These are phyloP conservation scores for Drosophila nebulosa DNA, from an alignment of 1,140 invertebrate genomes.

Conservation along the genomic window DNA sequence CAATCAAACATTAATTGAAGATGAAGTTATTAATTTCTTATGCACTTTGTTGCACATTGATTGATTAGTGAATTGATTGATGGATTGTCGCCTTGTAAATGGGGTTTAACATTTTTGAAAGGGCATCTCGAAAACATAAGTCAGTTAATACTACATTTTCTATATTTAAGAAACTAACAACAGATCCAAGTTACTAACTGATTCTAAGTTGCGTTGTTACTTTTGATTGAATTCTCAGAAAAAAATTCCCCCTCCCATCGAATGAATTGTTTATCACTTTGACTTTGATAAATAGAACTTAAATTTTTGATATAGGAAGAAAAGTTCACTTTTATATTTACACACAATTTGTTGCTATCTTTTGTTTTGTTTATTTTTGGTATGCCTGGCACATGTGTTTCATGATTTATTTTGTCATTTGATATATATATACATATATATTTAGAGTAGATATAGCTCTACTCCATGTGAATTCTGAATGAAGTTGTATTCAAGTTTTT, in stretches of 20 bases:
- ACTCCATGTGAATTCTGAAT: conserved; percentile 19
- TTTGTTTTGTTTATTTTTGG: not conserved
- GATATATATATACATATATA: conserved; percentile 21
- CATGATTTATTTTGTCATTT: not conserved
- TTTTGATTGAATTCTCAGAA: conserved; percentile 8
- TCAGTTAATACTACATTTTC: not conserved
- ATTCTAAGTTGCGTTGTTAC: conserved; percentile 11
- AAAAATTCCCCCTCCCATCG: not conserved
- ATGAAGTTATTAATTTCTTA: conserved; percentile 48
- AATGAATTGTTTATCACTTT: not conserved
- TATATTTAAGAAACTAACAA: too few species aligned
- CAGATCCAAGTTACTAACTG: not conserved
- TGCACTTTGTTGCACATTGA: conserved; percentile 15
- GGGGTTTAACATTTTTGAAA: conserved; percentile 30
- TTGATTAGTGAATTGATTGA: conserved; percentile 26
- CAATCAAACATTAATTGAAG: not conserved
- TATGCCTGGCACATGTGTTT: not conserved
- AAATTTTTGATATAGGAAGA: not conserved
- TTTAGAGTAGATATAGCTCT: not conserved
- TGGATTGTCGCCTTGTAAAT: conserved; percentile 35
- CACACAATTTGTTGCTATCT: not conserved
- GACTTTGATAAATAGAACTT: conserved; percentile 11
- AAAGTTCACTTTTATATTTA: not conserved
- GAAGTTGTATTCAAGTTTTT: not conserved
- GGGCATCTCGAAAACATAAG: not conserved